A percentile compares a stretch with the other conserved stretches of the same genome.
These are phyloP conservation scores for Limonius californicus DNA, from an alignment of 1,140 invertebrate genomes.

Conservation along the genomic window DNA sequence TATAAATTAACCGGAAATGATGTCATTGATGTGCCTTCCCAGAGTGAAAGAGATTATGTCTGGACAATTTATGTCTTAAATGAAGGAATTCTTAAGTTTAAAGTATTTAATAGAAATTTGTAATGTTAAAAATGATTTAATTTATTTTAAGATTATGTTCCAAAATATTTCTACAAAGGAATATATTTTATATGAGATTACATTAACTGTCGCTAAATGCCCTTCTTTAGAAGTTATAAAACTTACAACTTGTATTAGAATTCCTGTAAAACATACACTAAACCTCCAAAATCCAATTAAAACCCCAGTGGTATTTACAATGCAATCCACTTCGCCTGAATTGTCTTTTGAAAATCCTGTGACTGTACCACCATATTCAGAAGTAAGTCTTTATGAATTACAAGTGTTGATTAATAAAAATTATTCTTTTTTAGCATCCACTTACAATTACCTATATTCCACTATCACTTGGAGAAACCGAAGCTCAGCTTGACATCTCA, in stretches of 20 bases:
- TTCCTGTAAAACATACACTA: constrained; percentile 21
- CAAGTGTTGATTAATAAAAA: too few relatives aligned
- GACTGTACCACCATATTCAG: constrained; percentile 27
- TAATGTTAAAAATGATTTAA: neutral
- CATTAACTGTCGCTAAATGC: constrained; percentile 26
- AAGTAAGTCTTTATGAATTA: too few relatives aligned
- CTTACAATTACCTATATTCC: constrained; percentile 27
- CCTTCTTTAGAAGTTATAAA: constrained; percentile 23
- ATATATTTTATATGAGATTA: constrained; percentile 32
- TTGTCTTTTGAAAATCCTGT: constrained; percentile 22
- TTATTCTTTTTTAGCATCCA: too few relatives aligned
- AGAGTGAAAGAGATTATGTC: constrained; percentile 24
- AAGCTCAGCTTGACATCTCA: constrained; percentile 22
- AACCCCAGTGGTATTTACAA: constrained; percentile 24
- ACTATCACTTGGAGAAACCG: constrained; percentile 14
- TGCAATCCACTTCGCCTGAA: constrained; percentile 19
- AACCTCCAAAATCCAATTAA: constrained; percentile 34
- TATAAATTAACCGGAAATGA: constrained; percentile 29
- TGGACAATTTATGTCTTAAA: constrained; percentile 35
- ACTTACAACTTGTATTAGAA: constrained; percentile 24
- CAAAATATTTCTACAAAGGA: constrained; percentile 31
- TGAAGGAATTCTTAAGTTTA: constrained; percentile 29
- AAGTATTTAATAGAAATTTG: constrained; percentile 19
- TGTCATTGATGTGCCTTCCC: constrained; percentile 26
- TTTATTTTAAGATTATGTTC: constrained; percentile 25